A percentile compares a stretch with the other conserved stretches of the same genome.
phyloP scores from a whole-genome alignment of 2,113 vertebrate species.

The Syngnathus floridae region DNA sequence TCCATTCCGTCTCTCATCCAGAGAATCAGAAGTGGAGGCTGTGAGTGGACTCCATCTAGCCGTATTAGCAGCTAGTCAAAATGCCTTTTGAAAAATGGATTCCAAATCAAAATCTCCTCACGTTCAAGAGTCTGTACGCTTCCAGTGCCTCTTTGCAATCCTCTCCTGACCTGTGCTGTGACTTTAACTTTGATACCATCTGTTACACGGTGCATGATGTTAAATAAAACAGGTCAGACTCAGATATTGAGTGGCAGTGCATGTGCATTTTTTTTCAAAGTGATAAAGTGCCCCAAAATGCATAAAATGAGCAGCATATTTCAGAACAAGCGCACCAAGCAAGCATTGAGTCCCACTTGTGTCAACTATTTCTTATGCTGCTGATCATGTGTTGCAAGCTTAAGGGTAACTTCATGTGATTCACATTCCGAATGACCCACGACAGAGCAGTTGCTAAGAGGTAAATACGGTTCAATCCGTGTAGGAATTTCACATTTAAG shows the following conservation, averaged over 20 bases:
- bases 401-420: background rate
- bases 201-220: conserved; percentile 11
- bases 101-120: conserved; percentile 52
- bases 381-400: conserved; percentile 3
- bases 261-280: background rate
- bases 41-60: conserved; percentile 49
- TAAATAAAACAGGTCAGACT: conserved; percentile 11
- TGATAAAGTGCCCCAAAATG: background rate
- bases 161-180: conserved; percentile 22
- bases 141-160: conserved; percentile 22
- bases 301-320: background rate
- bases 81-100: conserved; percentile 42
- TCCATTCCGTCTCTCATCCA: conserved; percentile 19
- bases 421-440: background rate
- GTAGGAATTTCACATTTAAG: background rate
- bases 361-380: background rate
- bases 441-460: background rate
- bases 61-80: conserved; percentile 49
- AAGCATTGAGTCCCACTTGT: background rate
- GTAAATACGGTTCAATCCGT: background rate
- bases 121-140: conserved; percentile 28
- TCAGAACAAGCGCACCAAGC: background rate
- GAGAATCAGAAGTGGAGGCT: conserved; percentile 21
- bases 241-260: conserved; percentile 1
- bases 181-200: conserved; percentile 29